Conservation (phyloP, 2,113 vertebrate species). For the Anolis carolinensis region DNA sequence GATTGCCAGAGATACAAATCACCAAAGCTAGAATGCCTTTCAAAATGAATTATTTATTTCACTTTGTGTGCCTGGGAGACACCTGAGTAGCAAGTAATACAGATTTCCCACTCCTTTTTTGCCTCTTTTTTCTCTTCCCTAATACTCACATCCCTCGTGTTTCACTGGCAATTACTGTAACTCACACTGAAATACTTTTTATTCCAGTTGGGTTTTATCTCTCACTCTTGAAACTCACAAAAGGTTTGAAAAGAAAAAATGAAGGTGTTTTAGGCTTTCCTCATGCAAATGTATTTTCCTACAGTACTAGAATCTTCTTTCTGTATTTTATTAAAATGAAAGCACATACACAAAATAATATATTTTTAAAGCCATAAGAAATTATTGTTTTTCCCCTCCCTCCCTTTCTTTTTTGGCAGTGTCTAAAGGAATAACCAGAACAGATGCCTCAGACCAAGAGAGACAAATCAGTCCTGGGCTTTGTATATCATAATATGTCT, state of each 20-base stretch:
- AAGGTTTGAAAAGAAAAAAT: slow-evolving; percentile 33
- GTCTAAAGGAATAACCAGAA: background rate
- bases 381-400: background rate
- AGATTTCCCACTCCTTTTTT: slow-evolving; percentile 12
- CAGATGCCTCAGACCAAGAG: background rate
- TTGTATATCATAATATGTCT: background rate
- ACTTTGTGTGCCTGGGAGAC: background rate
- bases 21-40: background rate
- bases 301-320: background rate
- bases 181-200: background rate
- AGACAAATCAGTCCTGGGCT: slow-evolving; percentile 17
- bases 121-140: background rate
- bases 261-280: slow-evolving; percentile 30
- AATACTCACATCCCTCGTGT: background rate
- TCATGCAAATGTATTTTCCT: slow-evolving; percentile 42
- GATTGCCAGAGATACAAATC: background rate
- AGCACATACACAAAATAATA: background rate
- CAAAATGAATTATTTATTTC: slow-evolving; percentile 25
- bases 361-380: slow-evolving; percentile 20
- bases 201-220: slow-evolving; percentile 23
- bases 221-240: slow-evolving; percentile 14
- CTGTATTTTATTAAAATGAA: slow-evolving; percentile 16
- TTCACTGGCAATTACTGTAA: slow-evolving; percentile 20
- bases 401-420: background rate
- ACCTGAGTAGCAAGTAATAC: slow-evolving; percentile 7